Evolutionary conservation across 2,113 vertebrate genomes (phyloP), one percentile per base, ranked within the genome.

Genomic region (Campylomormyrus numenius): DNA sequence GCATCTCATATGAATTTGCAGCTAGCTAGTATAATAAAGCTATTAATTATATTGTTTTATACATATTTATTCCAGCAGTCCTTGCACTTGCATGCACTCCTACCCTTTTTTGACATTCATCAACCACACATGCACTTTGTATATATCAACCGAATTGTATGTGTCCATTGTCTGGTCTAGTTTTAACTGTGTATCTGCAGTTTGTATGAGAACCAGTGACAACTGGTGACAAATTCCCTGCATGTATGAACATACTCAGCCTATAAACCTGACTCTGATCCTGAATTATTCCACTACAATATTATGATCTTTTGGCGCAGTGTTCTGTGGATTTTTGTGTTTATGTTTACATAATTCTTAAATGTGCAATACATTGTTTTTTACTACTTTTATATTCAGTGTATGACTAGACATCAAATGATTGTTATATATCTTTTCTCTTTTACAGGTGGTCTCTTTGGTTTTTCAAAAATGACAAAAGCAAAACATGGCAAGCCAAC

Each of bases 391-490:
- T 77, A 31, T 77, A 27, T 74, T 62, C 24, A 70, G 62, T 70
- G 27, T 80, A 80, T 80, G 35, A 80, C 5, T 42, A 42, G 35
- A 80, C 17, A 42, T 80, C 9, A 42, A 42, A 80, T 42, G 74
- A 80, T 80, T 80, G 17, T 80, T 77, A 35, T 39, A 77, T 17
- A 80, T 35, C 74, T 74, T 35, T 91, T 91, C 90, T 53, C 90
- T 90, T 93, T 39, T 95, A 83, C 94, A 99, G 98, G 93, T 99
- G 98, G 98, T 98, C 98, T 58, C 97, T 99, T 91, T 99, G 98
- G 98, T 99, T 99, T 96, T 99, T 99, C 96, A 99, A 99, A 96
- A 99, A 99, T 95, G 98, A 99, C 95, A 99, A 99, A 96, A 99
- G 97, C 94, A 99, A 99, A 98, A 98, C 98, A 85, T 99, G 98